Percentiles rank a stretch among this genome's conserved stretches.
Evolutionary conservation across 2,797 vertebrate genomes (phyloP).

Genomic region (Hylomyscus alleni): DNA sequence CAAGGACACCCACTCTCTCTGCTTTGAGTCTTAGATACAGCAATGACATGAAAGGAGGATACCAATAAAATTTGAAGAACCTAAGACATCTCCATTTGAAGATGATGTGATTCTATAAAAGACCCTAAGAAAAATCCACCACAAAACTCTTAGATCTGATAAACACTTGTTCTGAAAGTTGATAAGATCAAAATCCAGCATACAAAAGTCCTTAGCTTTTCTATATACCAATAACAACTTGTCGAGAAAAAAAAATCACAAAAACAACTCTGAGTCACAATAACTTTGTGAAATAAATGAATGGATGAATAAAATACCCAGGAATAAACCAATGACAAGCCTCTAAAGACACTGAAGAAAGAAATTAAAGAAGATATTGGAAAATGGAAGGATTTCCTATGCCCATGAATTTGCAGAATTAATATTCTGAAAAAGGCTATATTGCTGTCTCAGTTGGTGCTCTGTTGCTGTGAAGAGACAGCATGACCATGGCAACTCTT

Average conservation of each 20-base stretch:
- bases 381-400: not conserved
- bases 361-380: not conserved
- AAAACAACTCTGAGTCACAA: not conserved
- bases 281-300: not conserved
- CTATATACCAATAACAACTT: not conserved
- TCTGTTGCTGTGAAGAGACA: not conserved
- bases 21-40: not conserved
- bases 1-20: not conserved
- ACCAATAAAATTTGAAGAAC: not conserved
- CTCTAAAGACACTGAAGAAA: not conserved
- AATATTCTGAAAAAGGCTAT: not conserved
- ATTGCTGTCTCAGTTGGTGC: not conserved
- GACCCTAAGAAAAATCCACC: not conserved
- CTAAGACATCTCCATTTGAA: not conserved
- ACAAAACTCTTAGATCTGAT: not conserved
- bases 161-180: not conserved
- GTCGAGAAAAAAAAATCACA: not conserved
- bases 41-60: not conserved
- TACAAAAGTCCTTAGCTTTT: not conserved
- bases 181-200: not conserved
- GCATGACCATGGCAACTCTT: not conserved
- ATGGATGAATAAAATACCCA: not conserved
- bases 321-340: not conserved
- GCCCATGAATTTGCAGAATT: not conserved
- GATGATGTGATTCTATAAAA: not conserved